Evolutionary conservation across 1,140 invertebrate genomes (phyloP).

Genomic region (Sarcophaga peregrina): DNA sequence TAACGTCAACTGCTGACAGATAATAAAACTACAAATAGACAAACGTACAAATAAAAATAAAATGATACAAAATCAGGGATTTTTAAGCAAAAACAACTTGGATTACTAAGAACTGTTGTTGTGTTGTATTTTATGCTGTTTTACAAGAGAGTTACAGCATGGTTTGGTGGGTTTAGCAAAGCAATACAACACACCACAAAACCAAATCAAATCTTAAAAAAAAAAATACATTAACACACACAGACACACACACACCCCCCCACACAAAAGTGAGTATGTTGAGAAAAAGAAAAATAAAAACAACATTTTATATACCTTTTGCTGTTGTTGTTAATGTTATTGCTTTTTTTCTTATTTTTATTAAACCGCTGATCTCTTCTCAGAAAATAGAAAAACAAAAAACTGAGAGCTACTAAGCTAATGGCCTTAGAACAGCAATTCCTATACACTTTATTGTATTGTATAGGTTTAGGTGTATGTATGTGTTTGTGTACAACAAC

Average conservation of each 20-base stretch:
- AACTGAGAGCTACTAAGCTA: background rate
- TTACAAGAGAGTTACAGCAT: background rate
- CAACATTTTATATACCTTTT: too few species aligned
- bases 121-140: background rate
- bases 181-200: background rate
- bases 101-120: too few species aligned
- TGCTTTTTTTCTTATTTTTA: background rate
- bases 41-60: background rate
- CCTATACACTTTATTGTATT: too few species aligned
- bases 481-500: background rate
- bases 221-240: background rate
- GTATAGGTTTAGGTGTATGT: background rate
- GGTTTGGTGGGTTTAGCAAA: background rate
- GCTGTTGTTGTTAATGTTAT: background rate
- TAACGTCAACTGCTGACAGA: slow-evolving; percentile 30
- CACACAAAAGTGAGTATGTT: too few species aligned
- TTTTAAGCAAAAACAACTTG: background rate
- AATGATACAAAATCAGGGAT: too few species aligned
- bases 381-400: background rate
- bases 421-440: slow-evolving; percentile 18
- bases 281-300: too few species aligned
- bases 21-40: slow-evolving; percentile 19
- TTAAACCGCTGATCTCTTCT: background rate
- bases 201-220: slow-evolving; percentile 12
- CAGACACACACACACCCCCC: background rate